Base-by-base conservation (phyloP, 2,113 vertebrate genomes). In the Coptodon rendalli region DNA sequence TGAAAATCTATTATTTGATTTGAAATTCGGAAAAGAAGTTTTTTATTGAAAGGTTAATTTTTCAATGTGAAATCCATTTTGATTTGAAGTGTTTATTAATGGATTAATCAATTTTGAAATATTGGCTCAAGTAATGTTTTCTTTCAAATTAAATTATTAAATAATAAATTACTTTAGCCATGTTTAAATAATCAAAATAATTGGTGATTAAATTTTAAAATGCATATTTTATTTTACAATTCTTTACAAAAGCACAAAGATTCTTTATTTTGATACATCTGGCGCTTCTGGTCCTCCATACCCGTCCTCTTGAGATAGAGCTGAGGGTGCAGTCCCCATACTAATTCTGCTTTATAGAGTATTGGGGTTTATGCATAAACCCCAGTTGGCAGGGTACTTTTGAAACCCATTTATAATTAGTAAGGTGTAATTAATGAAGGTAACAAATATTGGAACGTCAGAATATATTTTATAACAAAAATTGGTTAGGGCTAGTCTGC, bases 241-340 rank as follows among this genome's bases (percentile, higher is more conserved):
- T 66, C 34, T 22, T 66, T 66, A 5, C 10, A 22, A 38, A 66
- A 38, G 34, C 34, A 38, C 61, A 38, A n/a, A 38, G 0, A 66
- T 0, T 66, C 34, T 22, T 38, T 13, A 66, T 66, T 66, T 66
- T 22, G 3, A 38, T 38, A 22, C 61, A 66, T 38, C 10, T 22
- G 61, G 34, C 61, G 6, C 34, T 13, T 38, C 19, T 66, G 61
- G 34, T 38, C 61, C 19, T 66, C 61, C 61, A 66, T 38, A 66
- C 4, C 0, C 0, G 3, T 2, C 6, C 34, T 38, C 19, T 2
- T 8, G 11, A 38, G 7, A 13, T 34, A 3, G 10, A 66, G 34
- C 61, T 8, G 61, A 68, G 11, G 61, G 34, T 13, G 61, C 61
- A 68, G 34, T 38, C 61, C 19, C 61, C 19, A 22, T 22, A 2